phyloP scores from a whole-genome alignment of 2,113 vertebrate genomes.

The Mirounga angustirostris region DNA sequence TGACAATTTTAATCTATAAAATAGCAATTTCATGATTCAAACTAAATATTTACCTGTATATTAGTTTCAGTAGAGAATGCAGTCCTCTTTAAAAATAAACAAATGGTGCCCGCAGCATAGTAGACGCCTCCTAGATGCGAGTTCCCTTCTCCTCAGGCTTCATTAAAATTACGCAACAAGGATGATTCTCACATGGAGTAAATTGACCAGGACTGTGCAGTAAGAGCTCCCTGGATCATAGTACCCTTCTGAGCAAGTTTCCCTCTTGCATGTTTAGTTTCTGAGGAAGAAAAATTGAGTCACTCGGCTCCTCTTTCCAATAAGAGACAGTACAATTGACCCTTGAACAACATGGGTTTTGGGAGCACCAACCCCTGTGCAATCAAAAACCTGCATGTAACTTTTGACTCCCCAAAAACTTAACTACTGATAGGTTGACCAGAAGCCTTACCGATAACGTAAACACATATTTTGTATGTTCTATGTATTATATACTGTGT shows the following conservation, averaged over 20 bases:
- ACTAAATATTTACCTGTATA: background rate
- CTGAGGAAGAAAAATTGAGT: background rate
- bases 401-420: background rate
- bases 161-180: background rate
- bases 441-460: background rate
- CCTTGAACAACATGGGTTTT: background rate
- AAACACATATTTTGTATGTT: background rate
- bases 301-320: background rate
- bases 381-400: background rate
- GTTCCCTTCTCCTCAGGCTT: background rate
- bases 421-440: background rate
- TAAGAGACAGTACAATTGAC: background rate
- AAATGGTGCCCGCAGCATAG: background rate
- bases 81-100: background rate
- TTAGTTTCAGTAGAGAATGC: constrained; percentile 8
- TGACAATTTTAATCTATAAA: constrained; percentile 17
- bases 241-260: background rate
- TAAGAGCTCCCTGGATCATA: background rate
- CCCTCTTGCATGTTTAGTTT: background rate
- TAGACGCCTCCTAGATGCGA: background rate
- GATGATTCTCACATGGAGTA: constrained; percentile 11
- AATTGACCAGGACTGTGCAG: background rate
- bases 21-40: background rate
- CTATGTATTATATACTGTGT: background rate
- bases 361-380: background rate